Conservation (phyloP, 2,113 vertebrate genomes). For the Calypte anna region DNA sequence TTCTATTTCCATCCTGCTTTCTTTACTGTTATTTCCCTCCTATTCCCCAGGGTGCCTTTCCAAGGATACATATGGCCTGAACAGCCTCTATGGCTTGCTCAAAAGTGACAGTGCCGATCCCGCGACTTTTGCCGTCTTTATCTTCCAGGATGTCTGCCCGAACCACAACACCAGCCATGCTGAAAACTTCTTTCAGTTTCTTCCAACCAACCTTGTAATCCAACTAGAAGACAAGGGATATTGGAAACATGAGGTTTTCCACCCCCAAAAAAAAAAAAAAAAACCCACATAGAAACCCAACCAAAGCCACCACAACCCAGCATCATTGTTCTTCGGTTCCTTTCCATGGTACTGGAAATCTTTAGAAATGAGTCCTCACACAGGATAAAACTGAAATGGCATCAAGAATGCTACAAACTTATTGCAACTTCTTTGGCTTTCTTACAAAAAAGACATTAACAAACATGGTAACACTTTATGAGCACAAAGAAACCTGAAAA, state of each 20-base stretch:
- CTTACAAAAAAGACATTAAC: neutral
- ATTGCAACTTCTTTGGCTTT: fast-evolving
- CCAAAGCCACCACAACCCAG: too few relatives aligned
- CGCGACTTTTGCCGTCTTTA: conserved; percentile 96
- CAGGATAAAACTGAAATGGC: too few relatives aligned
- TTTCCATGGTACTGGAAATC: too few relatives aligned
- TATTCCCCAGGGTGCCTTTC: fast-evolving
- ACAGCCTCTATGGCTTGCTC: conserved; percentile 96
- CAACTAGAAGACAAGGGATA: conserved; percentile 75
- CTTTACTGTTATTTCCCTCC: fast-evolving
- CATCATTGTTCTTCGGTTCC: too few relatives aligned
- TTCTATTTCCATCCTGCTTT: fast-evolving
- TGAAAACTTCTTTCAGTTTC: conserved; percentile 97
- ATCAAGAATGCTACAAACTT: neutral
- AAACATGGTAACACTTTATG: neutral
- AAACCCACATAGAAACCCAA: too few relatives aligned
- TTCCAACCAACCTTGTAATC: conserved; percentile 99
- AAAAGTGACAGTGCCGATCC: conserved; percentile 95
- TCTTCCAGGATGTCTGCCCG: conserved; percentile 94
- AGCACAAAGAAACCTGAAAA: neutral
- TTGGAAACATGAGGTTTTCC: neutral
- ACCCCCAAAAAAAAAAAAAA: too few relatives aligned
- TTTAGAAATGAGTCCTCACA: neutral
- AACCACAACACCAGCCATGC: conserved; percentile 93
- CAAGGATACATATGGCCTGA: conserved; percentile 98